Evolutionary conservation across 2,888 invertebrate genomes (phyloP).

Genomic region (Odiellus spinosus): DNA sequence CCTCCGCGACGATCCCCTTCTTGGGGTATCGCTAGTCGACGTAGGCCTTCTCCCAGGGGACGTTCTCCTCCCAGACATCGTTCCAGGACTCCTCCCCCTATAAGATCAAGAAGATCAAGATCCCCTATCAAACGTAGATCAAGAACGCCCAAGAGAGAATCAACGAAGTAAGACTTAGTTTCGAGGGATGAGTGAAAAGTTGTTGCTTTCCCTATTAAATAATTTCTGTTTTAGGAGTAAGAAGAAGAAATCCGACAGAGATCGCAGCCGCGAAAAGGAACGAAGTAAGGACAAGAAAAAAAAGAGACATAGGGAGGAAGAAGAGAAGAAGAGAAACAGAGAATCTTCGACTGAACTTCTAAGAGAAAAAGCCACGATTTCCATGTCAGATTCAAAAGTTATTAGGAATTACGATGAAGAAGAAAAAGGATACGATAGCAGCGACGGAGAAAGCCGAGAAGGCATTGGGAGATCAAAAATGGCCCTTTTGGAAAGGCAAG

Average conservation of each 20-base stretch:
- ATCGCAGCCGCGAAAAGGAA: conserved; percentile 1
- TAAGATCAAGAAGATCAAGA: conserved; percentile 1
- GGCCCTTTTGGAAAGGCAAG: too few relatives aligned
- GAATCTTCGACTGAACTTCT: neutral
- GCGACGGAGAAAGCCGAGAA: neutral
- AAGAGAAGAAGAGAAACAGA: neutral
- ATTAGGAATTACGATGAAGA: conserved; percentile 2
- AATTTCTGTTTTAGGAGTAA: conserved; percentile 1
- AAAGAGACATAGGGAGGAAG: neutral
- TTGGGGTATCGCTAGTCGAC: neutral
- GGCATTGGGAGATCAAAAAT: too few relatives aligned
- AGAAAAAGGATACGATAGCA: conserved; percentile 3
- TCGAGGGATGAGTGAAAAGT: too few relatives aligned
- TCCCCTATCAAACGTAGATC: neutral
- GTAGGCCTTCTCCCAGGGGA: conserved; percentile 38
- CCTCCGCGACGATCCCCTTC: conserved; percentile 14
- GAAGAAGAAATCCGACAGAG: neutral
- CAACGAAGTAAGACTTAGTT: neutral
- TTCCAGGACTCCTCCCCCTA: neutral
- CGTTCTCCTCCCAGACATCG: conserved; percentile 31
- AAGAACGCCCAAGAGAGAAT: neutral
- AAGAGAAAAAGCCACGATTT: neutral
- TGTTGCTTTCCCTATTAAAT: neutral
- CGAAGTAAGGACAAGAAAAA: neutral
- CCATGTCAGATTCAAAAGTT: neutral